Conservation (phyloP, 2,797 vertebrate species). For the Linurgus olivaceus region DNA sequence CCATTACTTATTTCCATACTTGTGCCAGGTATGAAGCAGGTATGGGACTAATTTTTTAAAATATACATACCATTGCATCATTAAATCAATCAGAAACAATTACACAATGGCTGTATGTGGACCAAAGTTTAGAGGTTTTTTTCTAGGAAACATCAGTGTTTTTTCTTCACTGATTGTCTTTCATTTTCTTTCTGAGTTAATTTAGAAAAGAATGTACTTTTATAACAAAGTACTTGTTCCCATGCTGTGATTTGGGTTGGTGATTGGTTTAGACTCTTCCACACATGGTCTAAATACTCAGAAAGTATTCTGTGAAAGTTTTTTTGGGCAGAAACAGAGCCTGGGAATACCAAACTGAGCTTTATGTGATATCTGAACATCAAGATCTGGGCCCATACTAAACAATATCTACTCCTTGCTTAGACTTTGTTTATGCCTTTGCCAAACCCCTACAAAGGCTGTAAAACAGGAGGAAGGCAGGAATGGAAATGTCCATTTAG, state of each 20-base stretch:
- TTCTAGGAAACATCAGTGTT: background rate
- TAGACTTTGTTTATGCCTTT: background rate
- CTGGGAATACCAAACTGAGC: background rate
- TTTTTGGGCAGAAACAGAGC: background rate
- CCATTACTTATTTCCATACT: background rate
- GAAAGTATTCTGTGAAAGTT: background rate
- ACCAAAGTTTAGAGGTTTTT: background rate
- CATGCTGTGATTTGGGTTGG: fast-evolving
- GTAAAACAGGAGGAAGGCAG: background rate
- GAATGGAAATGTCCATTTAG: background rate
- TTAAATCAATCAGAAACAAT: background rate
- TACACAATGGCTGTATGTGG: background rate
- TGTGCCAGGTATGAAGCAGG: background rate
- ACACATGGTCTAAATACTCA: background rate
- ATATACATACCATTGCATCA: background rate
- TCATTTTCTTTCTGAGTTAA: background rate
- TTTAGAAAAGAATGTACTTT: background rate
- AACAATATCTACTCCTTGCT: fast-evolving
- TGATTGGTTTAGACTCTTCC: background rate
- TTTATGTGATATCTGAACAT: background rate
- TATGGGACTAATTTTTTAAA: background rate
- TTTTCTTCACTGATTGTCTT: background rate
- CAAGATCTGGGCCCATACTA: background rate
- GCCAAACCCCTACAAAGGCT: background rate
- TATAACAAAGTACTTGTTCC: background rate